phyloP scores from a whole-genome alignment of 2,888 invertebrate species.

The Molorchus minor region DNA sequence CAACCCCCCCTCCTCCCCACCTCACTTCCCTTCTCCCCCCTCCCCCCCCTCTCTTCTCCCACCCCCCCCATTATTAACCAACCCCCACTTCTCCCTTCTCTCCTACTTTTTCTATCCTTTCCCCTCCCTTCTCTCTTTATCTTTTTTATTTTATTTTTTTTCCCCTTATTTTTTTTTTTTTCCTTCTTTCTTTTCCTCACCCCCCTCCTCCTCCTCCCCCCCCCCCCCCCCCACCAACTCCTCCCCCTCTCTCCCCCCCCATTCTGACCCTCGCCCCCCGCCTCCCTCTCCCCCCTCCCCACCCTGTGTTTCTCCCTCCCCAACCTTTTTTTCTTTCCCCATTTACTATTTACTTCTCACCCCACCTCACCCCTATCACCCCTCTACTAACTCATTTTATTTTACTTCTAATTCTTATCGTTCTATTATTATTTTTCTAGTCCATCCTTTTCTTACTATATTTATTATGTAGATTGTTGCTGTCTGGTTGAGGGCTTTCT shows the following conservation, averaged over 20 bases:
- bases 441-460: background rate
- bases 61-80: background rate
- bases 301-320: background rate
- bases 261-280: background rate
- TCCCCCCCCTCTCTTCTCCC: background rate
- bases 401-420: background rate
- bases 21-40: background rate
- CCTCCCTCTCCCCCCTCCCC: background rate
- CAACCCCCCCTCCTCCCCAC: background rate
- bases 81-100: background rate
- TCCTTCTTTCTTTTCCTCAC: background rate
- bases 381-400: background rate
- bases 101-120: background rate
- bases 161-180: background rate
- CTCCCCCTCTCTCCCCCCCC: background rate
- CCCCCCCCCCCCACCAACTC: background rate
- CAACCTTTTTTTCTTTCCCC: background rate
- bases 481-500: no score
- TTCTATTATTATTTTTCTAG: background rate
- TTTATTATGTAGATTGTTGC: background rate
- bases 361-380: no score
- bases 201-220: background rate
- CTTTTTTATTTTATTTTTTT: background rate
- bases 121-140: background rate
- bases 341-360: background rate